A percentile compares a stretch with the other conserved stretches of the same genome.
Conservation (phyloP, 2,113 vertebrate genomes). For the Chaetorhynchus papuensis region DNA sequence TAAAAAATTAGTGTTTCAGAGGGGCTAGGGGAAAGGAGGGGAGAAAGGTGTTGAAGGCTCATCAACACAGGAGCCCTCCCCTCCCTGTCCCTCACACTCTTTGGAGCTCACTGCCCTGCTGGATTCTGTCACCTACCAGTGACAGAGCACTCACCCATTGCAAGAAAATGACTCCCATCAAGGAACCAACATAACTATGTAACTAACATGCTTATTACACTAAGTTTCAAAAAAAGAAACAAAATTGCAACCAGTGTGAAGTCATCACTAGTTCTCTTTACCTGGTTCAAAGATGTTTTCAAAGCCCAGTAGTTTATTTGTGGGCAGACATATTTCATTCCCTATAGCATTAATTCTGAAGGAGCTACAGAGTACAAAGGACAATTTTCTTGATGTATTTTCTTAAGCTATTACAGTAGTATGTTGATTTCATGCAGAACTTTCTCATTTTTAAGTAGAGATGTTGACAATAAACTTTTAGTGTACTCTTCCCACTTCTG, state of each 20-base stretch:
- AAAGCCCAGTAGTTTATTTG: background rate
- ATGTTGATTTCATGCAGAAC: background rate
- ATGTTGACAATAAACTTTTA: background rate
- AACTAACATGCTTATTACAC: background rate
- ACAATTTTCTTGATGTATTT: background rate
- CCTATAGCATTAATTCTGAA: background rate
- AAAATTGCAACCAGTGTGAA: background rate
- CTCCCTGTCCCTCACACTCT: background rate
- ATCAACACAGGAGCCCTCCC: background rate
- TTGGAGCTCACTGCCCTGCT: background rate
- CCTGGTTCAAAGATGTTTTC: background rate
- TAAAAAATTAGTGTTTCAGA: background rate
- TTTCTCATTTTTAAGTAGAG: background rate
- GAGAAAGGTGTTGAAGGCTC: background rate
- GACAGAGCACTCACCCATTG: background rate
- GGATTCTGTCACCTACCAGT: background rate
- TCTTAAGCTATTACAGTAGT: background rate
- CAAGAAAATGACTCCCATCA: background rate
- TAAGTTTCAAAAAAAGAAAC: background rate
- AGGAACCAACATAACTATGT: background rate
- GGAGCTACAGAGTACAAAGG: background rate
- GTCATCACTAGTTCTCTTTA: background rate
- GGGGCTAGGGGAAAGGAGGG: background rate
- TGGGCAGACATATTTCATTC: background rate
- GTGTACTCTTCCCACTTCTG: background rate